These are phyloP conservation scores for Sakesphorus luctuosus DNA, from an alignment of 2,113 vertebrate species.

Conservation along the genomic window DNA sequence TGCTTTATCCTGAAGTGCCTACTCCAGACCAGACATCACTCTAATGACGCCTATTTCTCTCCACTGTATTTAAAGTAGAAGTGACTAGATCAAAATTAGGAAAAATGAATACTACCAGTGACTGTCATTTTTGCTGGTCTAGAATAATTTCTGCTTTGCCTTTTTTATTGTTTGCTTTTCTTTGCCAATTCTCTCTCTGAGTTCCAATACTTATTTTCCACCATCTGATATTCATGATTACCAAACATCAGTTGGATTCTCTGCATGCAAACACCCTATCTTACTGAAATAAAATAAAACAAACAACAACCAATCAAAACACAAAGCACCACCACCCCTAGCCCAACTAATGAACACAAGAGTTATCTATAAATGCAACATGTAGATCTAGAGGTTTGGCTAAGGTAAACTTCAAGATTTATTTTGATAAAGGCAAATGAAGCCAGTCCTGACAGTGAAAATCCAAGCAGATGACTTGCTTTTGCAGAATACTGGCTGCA, in stretches of 20 bases:
- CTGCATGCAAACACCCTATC: not conserved
- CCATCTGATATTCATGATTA: not conserved
- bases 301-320: not conserved
- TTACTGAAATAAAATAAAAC: not conserved
- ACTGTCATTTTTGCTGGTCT: not conserved
- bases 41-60: not conserved
- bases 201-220: not conserved
- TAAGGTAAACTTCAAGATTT: not conserved
- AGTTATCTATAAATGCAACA: not conserved
- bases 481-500: not conserved
- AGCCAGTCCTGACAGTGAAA: not conserved
- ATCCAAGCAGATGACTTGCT: not conserved
- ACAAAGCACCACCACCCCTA: not conserved
- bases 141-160: not conserved
- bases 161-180: not conserved
- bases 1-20: not conserved
- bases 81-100: not conserved
- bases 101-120: not conserved
- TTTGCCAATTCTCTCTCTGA: not conserved
- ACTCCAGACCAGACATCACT: not conserved
- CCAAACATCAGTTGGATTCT: not conserved
- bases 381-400: not conserved
- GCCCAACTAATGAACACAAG: not conserved
- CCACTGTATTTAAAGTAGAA: not conserved
- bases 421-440: conserved; percentile 11